Evolutionary conservation across 2,888 invertebrate species (phyloP).

Genomic region (Euclidia mi): DNA sequence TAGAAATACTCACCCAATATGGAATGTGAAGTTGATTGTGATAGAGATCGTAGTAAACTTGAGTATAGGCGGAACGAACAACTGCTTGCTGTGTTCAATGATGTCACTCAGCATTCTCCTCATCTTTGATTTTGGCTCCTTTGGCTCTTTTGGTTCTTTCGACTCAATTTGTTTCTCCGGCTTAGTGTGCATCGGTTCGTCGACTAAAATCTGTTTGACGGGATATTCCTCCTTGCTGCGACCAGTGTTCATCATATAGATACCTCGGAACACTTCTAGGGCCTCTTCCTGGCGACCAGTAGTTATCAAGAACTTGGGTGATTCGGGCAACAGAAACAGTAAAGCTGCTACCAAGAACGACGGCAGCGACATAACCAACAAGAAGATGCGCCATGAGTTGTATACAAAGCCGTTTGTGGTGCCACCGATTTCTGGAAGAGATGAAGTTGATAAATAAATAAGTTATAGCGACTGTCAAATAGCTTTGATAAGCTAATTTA

Average conservation of each 20-base stretch:
- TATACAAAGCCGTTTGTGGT: conserved; percentile 92
- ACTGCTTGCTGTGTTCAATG: conserved; percentile 94
- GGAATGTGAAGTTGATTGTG: conserved; percentile 97
- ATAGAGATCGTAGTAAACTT: conserved; percentile 96
- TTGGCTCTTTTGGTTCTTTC: conserved; percentile 87
- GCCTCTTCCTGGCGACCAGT: conserved; percentile 95
- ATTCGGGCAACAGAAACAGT: conserved; percentile 96
- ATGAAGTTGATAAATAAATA: too few relatives aligned
- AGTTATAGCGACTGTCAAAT: too few relatives aligned
- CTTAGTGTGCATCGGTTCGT: conserved; percentile 84
- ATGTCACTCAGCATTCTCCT: conserved; percentile 94
- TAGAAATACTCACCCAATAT: conserved; percentile 93
- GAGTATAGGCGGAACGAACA: conserved; percentile 95
- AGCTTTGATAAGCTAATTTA: too few relatives aligned
- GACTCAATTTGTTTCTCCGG: conserved; percentile 91
- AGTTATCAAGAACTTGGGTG: conserved; percentile 96
- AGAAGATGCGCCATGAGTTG: conserved; percentile 98
- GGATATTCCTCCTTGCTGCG: conserved; percentile 93
- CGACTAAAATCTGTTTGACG: conserved; percentile 92
- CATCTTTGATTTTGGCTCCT: conserved; percentile 91
- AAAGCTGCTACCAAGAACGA: conserved; percentile 96
- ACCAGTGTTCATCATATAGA: conserved; percentile 95
- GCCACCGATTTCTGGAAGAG: conserved; percentile 92
- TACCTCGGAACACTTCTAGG: conserved; percentile 94
- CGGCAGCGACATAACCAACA: conserved; percentile 96